Evolutionary conservation across 2,797 vertebrate species (phyloP), one percentile per base, ranked within the genome.

Genomic region (Intellagama lesueurii): DNA sequence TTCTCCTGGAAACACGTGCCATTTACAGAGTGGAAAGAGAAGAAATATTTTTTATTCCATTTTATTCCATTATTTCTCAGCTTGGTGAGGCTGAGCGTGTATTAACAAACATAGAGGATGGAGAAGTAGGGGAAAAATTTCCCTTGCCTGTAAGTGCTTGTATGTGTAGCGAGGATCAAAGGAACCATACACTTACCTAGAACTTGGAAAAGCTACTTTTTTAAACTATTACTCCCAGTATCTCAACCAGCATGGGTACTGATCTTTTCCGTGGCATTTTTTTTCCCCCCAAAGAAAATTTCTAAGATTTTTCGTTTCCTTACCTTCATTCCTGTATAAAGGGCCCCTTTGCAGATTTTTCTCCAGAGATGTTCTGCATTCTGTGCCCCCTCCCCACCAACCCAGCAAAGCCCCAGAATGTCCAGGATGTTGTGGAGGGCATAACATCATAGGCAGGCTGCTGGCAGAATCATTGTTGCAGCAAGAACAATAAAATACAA

Each of bases 71-170:
- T 64, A 64, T 64, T 79, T 0, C 5, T 4, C 1, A 73, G 19
- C 24, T 35, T 7, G 35, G 52, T 49, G 3, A 30, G 52, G 9
- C 4, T 0, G 0, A 5, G 11, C 78, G 16, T 66, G 16, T 26
- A 76, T 0, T 2, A 30, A 24, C 52, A 77, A 77, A 35, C 35
- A 22, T 8, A 77, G 35, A 30, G 7, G 64, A 22, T 22, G 16
- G 73, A 30, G 19, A 68, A 11, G 14, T 9, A 32, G 49, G 69
- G 24, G 52, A 22, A 49, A 7, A 73, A 56, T 56, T 56, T 14
- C 52, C 26, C 28, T 83, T 81, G 60, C 60, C 60, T 60, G 17
- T 52, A 81, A 81, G 79, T 60, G 32, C 24, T n/a, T 3, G 24
- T 35, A 32, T 26, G 79, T 81, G 22, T 81, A 64, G 60, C 5